Conservation (phyloP, 2,797 vertebrate species). For the Podarcis siculus region DNA sequence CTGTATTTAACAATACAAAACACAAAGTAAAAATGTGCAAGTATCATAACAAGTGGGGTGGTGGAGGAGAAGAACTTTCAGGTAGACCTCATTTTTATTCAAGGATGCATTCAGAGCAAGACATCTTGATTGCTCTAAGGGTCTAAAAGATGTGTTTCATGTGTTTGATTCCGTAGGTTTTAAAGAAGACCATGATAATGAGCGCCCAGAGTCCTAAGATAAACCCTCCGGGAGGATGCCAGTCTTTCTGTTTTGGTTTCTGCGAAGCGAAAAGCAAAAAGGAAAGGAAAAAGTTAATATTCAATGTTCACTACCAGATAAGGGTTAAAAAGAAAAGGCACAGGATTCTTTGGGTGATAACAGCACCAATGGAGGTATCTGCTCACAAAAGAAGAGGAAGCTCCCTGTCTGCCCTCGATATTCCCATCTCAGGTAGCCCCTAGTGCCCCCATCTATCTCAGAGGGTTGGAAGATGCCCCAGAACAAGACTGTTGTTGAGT, state of each 20-base stretch:
- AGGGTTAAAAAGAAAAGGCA: background rate
- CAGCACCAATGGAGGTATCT: too few species aligned
- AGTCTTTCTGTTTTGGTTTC: slow-evolving; percentile 96
- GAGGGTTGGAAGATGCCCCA: too few species aligned
- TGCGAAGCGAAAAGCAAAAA: slow-evolving; percentile 66
- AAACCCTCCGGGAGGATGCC: slow-evolving; percentile 98
- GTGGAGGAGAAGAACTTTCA: slow-evolving; percentile 6
- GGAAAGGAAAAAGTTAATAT: background rate
- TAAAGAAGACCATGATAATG: slow-evolving; percentile 97
- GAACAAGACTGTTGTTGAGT: too few species aligned
- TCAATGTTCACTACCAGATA: background rate
- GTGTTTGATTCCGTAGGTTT: slow-evolving; percentile 95
- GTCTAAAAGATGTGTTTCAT: slow-evolving; percentile 96
- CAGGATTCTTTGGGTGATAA: too few species aligned
- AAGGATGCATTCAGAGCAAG: background rate
- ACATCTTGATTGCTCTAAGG: slow-evolving; percentile 11
- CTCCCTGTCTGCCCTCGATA: too few species aligned
- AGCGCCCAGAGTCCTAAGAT: slow-evolving; percentile 97
- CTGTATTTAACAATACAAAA: background rate
- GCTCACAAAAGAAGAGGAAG: too few species aligned
- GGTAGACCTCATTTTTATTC: slow-evolving; percentile 25
- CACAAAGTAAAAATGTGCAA: background rate
- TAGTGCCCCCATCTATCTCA: too few species aligned
- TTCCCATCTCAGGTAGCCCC: too few species aligned
- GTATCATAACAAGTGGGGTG: background rate